Conservation (phyloP, 2,888 invertebrate species). For the Parnassius apollo region DNA sequence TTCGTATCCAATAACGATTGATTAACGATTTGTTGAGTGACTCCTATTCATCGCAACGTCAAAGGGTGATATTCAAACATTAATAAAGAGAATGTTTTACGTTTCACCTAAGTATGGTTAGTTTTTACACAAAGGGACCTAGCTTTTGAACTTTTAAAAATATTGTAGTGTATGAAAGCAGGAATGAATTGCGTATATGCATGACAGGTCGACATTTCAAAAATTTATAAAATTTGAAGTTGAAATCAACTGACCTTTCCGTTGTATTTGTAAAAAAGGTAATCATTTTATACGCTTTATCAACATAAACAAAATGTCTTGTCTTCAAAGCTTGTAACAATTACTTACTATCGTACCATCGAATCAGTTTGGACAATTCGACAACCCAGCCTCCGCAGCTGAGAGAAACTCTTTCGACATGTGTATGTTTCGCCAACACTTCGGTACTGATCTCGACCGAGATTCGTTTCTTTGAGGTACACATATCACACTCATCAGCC, state of each 20-base stretch:
- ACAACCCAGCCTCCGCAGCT: constrained; percentile 33
- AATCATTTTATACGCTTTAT: constrained; percentile 39
- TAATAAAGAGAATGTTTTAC: constrained; percentile 72
- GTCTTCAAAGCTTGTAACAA: constrained; percentile 57
- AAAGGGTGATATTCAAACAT: constrained; percentile 76
- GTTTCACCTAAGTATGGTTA: constrained; percentile 54
- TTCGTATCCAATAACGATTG: constrained; percentile 72
- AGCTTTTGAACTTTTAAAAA: constrained; percentile 27
- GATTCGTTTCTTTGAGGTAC: constrained; percentile 61
- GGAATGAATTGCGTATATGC: constrained; percentile 34
- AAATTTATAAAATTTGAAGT: too few species aligned
- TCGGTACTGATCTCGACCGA: constrained; percentile 64
- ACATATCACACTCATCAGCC: too few species aligned
- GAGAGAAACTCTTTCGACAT: constrained; percentile 36
- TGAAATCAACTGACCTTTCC: background rate
- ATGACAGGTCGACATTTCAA: too few species aligned
- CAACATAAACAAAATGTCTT: constrained; percentile 50
- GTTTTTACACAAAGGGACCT: constrained; percentile 37
- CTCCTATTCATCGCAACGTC: constrained; percentile 71
- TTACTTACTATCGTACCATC: constrained; percentile 52
- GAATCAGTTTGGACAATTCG: constrained; percentile 40
- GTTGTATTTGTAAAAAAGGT: background rate
- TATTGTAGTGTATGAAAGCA: constrained; percentile 14
- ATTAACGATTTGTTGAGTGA: constrained; percentile 80
- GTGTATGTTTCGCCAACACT: constrained; percentile 42